phyloP scores from a whole-genome alignment of 2,888 invertebrate genomes.

The Marronus borbonicus region DNA sequence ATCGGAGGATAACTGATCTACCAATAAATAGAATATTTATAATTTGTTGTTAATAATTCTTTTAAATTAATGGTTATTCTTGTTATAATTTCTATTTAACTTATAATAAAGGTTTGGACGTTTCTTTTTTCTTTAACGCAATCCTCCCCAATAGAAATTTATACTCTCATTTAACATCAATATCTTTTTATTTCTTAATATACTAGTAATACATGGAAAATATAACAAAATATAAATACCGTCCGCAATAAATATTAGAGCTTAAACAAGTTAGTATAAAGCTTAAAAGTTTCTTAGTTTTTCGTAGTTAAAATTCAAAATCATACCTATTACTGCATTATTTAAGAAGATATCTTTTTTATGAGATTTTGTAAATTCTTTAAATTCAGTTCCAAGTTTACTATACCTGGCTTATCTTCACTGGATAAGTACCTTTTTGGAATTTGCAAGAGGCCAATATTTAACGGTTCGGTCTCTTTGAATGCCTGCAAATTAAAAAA shows the following conservation, averaged over 20 bases:
- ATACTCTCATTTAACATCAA: not conserved
- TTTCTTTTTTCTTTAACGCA: too few species aligned
- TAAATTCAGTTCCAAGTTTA: slow-evolving; percentile 67
- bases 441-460: slow-evolving; percentile 69
- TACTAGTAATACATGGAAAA: slow-evolving; percentile 21
- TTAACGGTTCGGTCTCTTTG: slow-evolving; percentile 66
- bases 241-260: slow-evolving; percentile 41
- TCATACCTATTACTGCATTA: slow-evolving; percentile 14
- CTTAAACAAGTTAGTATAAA: slow-evolving; percentile 29
- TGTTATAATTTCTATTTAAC: too few species aligned
- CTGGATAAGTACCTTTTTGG: slow-evolving; percentile 63
- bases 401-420: slow-evolving; percentile 62
- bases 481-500: slow-evolving; percentile 64
- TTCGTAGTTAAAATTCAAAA: not conserved
- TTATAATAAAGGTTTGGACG: too few species aligned
- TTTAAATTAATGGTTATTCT: too few species aligned
- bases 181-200: slow-evolving; percentile 4
- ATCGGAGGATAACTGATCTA: too few species aligned
- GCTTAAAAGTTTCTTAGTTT: not conserved
- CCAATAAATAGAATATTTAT: too few species aligned
- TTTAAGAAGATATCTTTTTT: slow-evolving; percentile 53
- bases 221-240: slow-evolving; percentile 39
- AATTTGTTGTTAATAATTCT: too few species aligned
- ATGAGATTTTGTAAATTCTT: slow-evolving; percentile 66
- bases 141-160: too few species aligned